Percentiles rank a stretch among this genome's conserved stretches.
These are phyloP conservation scores for Machaerirhynchus nigripectus DNA, from an alignment of 2,113 vertebrate species.

Conservation along the genomic window DNA sequence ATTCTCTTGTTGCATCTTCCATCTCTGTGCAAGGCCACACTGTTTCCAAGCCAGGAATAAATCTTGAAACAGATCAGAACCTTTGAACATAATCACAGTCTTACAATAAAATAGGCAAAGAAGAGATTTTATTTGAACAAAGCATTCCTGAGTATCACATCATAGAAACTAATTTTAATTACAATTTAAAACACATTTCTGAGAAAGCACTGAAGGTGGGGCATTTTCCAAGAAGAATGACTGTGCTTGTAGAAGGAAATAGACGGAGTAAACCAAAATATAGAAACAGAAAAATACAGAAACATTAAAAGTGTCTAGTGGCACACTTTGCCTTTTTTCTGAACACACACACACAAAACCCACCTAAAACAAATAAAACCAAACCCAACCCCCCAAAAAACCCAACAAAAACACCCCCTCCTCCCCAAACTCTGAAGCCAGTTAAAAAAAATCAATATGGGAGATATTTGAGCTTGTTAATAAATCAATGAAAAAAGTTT, in stretches of 20 bases:
- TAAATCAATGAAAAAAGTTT: background rate
- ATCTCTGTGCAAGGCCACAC: background rate
- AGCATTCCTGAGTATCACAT: background rate
- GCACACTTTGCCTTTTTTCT: background rate
- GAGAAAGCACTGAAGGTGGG: background rate
- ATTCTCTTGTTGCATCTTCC: background rate
- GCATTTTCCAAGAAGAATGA: background rate
- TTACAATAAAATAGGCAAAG: background rate
- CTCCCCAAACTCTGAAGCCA: background rate
- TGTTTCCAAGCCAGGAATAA: background rate
- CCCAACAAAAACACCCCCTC: fast-evolving
- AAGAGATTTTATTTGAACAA: background rate
- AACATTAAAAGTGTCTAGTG: background rate
- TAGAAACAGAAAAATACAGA: background rate
- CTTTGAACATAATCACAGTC: background rate
- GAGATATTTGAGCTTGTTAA: background rate
- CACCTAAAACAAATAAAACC: background rate
- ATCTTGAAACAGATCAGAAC: background rate
- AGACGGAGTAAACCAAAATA: background rate
- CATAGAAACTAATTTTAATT: background rate
- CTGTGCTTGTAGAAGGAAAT: background rate
- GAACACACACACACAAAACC: background rate
- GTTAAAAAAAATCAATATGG: background rate
- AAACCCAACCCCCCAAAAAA: fast-evolving
- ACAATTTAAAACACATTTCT: background rate